Base-by-base conservation (phyloP, 2,113 vertebrate species). In the Corynorhinus townsendii region DNA sequence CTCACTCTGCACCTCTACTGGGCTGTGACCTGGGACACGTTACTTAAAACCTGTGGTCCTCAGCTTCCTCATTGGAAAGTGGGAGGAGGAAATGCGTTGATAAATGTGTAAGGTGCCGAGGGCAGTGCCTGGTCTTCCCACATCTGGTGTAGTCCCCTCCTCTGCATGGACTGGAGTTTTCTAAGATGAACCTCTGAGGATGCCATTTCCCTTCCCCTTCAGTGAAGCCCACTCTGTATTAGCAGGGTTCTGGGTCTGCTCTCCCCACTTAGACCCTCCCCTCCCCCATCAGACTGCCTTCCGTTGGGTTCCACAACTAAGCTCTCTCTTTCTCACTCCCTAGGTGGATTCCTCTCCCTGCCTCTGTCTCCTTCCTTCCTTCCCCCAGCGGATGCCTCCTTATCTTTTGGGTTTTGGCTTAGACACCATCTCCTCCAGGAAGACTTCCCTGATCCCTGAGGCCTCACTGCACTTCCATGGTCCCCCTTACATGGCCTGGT, bases 291-390 rank as follows among this genome's bases (percentile, higher is more conserved):
- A 56, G 14, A 75, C 43, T 24, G 5, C 35, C n/a, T 7, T 52
- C 22, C 9, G 1, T n/a, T 30, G 2, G 35, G 11, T n/a, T 28
- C 73, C 0, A 0, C 52, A 52, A 1, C 64, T n/a, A 38, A 87
- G 30, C 35, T 66, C 14, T 24, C 22, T 14, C 30, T 35, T 9
- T 10, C 24, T 68, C 76, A 30, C 33, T 4, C 45, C 56, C 26
- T 19, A 4, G 0, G 49, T 38, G n/a, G 16, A 38, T 30, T 33
- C 28, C 33, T 90, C 66, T 75, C 19, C 72, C 40, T 19, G 43
- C 30, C 19, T 14, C 35, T 28, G 20, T 68, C 38, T 56, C 66
- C 49, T 38, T 45, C 62, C 17, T 76, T 6, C 16, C 14, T 35
- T 35, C 43, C 45, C 45, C 11, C 16, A 69, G 56, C 0, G 1